Conservation (phyloP, 2,888 invertebrate species). For the Ennomos erosarius region DNA sequence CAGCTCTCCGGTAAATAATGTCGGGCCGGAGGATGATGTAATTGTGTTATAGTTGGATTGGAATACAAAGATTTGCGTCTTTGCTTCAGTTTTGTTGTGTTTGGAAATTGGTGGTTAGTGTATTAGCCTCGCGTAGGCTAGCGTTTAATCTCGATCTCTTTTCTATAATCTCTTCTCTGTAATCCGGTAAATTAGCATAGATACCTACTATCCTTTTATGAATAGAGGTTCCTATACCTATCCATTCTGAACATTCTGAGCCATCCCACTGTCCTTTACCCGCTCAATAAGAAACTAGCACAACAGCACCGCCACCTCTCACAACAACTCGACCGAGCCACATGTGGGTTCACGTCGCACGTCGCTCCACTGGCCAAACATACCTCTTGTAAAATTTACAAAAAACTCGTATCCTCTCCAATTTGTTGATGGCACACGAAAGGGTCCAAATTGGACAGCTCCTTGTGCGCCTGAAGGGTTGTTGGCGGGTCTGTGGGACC, state of each 20-base stretch:
- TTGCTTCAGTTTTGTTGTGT: not conserved
- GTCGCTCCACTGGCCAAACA: conserved; percentile 39
- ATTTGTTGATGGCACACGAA: conserved; percentile 46
- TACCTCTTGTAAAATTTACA: conserved; percentile 45
- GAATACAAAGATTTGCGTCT: conserved; percentile 5
- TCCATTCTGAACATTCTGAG: too few species aligned
- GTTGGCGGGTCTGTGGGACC: conserved; percentile 40
- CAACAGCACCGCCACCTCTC: conserved; percentile 8
- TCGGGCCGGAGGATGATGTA: conserved; percentile 13
- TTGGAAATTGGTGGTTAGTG: too few species aligned
- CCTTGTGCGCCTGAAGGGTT: conserved; percentile 37
- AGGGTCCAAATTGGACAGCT: conserved; percentile 42
- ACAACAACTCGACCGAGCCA: conserved; percentile 1
- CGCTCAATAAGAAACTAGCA: not conserved
- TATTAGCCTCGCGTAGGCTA: not conserved
- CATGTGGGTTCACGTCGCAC: not conserved
- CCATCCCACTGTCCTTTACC: not conserved
- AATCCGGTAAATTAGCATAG: too few species aligned
- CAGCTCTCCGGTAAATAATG: conserved; percentile 38
- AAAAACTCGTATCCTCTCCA: conserved; percentile 44
- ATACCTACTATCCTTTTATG: too few species aligned
- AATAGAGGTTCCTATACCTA: too few species aligned
- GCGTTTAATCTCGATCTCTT: too few species aligned
- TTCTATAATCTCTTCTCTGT: too few species aligned
- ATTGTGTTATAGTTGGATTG: conserved; percentile 5